Conservation (phyloP, 1,140 invertebrate species). For the Drosophila fuyamai region DNA sequence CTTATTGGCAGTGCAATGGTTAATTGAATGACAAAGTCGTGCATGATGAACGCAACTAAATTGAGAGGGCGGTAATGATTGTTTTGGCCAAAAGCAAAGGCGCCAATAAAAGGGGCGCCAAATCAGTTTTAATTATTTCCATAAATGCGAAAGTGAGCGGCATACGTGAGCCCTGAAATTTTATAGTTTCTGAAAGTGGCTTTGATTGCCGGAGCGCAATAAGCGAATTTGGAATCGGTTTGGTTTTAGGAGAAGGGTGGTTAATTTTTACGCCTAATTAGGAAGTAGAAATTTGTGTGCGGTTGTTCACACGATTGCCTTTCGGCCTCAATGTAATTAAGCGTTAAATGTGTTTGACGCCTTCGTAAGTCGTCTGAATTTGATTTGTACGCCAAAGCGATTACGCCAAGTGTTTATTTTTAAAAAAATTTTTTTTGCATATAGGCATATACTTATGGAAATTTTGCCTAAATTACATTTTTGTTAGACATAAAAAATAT, state of each 20-base stretch:
- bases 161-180: conserved; percentile 58
- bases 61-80: conserved; percentile 24
- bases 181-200: conserved; percentile 50
- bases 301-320: conserved; percentile 18
- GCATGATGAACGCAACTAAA: conserved; percentile 47
- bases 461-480: too few species aligned
- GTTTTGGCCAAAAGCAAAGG: conserved; percentile 10
- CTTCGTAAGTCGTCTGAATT: conserved; percentile 9
- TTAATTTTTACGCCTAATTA: conserved; percentile 65
- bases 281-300: conserved; percentile 48
- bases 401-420: too few species aligned
- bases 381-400: too few species aligned
- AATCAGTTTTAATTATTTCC: conserved; percentile 80
- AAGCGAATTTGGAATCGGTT: conserved; percentile 4
- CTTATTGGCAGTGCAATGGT: conserved; percentile 45
- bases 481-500: too few species aligned
- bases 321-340: conserved; percentile 46
- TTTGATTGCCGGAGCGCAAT: conserved; percentile 69
- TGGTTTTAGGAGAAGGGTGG: neutral
- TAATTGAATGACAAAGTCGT: conserved; percentile 74
- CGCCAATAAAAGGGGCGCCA: conserved; percentile 53
- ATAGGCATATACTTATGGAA: too few species aligned
- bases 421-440: neutral
- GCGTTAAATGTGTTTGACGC: conserved; percentile 61
- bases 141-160: conserved; percentile 55